These are phyloP conservation scores for Agrochola lota DNA, from an alignment of 2,888 invertebrate species.

Conservation along the genomic window DNA sequence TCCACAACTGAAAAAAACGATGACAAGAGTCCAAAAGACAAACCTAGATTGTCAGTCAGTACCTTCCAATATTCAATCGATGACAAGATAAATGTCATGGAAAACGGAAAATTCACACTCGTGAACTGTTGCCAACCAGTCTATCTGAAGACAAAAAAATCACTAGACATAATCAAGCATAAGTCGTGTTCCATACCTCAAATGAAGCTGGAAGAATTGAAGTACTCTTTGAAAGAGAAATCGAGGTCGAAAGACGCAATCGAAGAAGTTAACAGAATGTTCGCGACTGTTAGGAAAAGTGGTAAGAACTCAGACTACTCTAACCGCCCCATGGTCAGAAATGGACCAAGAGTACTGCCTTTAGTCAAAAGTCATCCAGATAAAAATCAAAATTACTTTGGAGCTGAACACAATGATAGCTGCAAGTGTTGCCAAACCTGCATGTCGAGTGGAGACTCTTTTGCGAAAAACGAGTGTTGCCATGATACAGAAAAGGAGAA, in stretches of 20 bases:
- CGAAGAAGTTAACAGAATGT: slow-evolving; percentile 86
- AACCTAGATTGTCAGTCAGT: slow-evolving; percentile 65
- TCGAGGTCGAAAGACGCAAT: slow-evolving; percentile 82
- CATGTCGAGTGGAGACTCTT: slow-evolving; percentile 82
- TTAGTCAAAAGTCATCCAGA: slow-evolving; percentile 76
- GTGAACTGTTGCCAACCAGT: slow-evolving; percentile 75
- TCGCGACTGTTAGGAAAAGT: slow-evolving; percentile 80
- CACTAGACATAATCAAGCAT: slow-evolving; percentile 76
- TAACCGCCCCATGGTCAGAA: slow-evolving; percentile 81
- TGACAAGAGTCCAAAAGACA: slow-evolving; percentile 58
- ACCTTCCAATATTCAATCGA: slow-evolving; percentile 78
- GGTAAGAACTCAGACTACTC: slow-evolving; percentile 62
- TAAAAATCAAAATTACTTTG: slow-evolving; percentile 16
- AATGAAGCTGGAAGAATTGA: slow-evolving; percentile 86
- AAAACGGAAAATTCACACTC: slow-evolving; percentile 74
- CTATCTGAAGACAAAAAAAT: slow-evolving; percentile 65
- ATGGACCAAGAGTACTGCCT: slow-evolving; percentile 84
- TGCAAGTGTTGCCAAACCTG: slow-evolving; percentile 76
- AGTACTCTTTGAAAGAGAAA: slow-evolving; percentile 80
- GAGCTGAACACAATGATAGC: slow-evolving; percentile 12
- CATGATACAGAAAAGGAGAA: slow-evolving; percentile 63
- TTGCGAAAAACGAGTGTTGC: slow-evolving; percentile 68
- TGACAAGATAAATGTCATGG: slow-evolving; percentile 49
- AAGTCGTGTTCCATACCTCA: slow-evolving; percentile 87
- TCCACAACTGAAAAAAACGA: slow-evolving; percentile 73